Percentiles rank a stretch among this genome's conserved stretches.
Evolutionary conservation across 2,797 vertebrate species (phyloP).

Genomic region (Pelobates cultripes): DNA sequence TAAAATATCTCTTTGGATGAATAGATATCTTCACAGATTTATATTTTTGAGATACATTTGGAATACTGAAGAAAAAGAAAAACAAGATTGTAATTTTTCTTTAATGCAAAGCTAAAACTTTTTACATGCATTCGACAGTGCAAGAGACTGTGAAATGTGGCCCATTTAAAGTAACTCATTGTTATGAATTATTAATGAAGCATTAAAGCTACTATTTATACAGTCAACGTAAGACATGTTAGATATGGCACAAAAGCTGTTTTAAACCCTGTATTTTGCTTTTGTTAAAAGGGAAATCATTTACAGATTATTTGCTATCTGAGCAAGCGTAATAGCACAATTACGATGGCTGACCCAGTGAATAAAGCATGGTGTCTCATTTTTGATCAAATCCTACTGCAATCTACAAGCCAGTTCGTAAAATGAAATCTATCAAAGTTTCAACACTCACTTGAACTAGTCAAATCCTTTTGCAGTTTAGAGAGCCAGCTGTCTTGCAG

Average conservation of each 20-base stretch:
- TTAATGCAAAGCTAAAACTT: slow-evolving; percentile 29
- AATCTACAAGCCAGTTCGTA: slow-evolving; percentile 34
- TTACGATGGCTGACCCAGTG: slow-evolving; percentile 11
- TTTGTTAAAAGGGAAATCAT: slow-evolving; percentile 34
- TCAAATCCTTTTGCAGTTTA: slow-evolving; percentile 70
- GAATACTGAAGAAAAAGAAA: background rate
- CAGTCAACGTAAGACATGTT: slow-evolving; percentile 22
- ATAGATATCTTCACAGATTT: no score
- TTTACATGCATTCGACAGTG: slow-evolving; percentile 16
- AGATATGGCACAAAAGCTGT: slow-evolving; percentile 26
- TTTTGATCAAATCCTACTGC: slow-evolving; percentile 44
- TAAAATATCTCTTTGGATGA: no score
- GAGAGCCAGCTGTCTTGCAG: slow-evolving; percentile 66
- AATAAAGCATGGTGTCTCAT: slow-evolving; percentile 30
- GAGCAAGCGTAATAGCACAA: slow-evolving; percentile 32
- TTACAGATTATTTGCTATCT: slow-evolving; percentile 28
- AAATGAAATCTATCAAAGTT: slow-evolving; percentile 59
- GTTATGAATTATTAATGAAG: slow-evolving; percentile 54
- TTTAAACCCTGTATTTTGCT: slow-evolving; percentile 29
- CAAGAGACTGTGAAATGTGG: slow-evolving; percentile 17
- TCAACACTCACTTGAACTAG: slow-evolving; percentile 67
- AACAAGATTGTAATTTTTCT: slow-evolving; percentile 28
- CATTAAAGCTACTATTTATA: slow-evolving; percentile 34
- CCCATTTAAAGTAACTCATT: slow-evolving; percentile 51
- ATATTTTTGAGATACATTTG: no score